These are phyloP conservation scores for Ladona fulva DNA, from an alignment of 1,140 invertebrate genomes.

Conservation along the genomic window DNA sequence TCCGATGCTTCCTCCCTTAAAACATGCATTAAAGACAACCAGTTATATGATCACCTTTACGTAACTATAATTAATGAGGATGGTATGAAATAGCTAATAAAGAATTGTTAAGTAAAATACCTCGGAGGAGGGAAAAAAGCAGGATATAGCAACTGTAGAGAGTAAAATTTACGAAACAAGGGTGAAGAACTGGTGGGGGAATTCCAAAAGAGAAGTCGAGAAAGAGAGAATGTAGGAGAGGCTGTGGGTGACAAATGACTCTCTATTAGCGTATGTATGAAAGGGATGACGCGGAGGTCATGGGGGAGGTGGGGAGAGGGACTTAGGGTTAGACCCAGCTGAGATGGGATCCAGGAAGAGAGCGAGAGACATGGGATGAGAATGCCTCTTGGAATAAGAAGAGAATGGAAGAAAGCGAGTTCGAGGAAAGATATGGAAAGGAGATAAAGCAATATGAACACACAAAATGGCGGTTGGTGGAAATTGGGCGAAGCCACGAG, in stretches of 20 bases:
- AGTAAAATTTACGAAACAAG: background rate
- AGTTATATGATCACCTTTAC: too few relatives aligned
- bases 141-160: background rate
- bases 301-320: background rate
- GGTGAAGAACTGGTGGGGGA: background rate
- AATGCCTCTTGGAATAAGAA: background rate
- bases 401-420: background rate
- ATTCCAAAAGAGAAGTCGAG: too few relatives aligned
- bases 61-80: too few relatives aligned
- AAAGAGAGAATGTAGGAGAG: too few relatives aligned
- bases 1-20: too few relatives aligned
- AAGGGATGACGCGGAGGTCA: background rate
- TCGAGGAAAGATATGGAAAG: too few relatives aligned
- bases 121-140: background rate
- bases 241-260: background rate
- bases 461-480: too few relatives aligned
- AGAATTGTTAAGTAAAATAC: too few relatives aligned
- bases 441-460: too few relatives aligned
- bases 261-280: slow-evolving; percentile 6
- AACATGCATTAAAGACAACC: too few relatives aligned
- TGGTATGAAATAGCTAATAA: too few relatives aligned
- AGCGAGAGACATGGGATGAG: background rate
- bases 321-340: background rate
- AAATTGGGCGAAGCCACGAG: too few relatives aligned
- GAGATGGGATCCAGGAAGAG: background rate